Conservation (phyloP, 2,113 vertebrate genomes). For the Nothobranchius kuhntae region DNA sequence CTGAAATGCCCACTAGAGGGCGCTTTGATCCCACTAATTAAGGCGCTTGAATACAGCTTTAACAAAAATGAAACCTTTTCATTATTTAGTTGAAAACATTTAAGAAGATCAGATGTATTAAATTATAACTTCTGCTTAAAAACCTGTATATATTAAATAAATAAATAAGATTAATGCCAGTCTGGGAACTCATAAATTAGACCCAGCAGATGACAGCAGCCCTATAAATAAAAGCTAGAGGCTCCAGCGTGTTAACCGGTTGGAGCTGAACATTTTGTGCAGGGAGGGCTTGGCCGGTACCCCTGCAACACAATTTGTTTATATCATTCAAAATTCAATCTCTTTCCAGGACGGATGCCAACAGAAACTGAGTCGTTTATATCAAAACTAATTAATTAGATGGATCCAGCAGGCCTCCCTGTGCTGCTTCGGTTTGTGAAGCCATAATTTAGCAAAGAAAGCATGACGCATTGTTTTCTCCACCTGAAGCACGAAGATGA, state of each 20-base stretch:
- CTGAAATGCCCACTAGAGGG: constrained; percentile 61
- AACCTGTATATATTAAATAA: not conserved
- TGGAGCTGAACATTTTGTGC: constrained; percentile 34
- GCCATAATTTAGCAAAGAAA: constrained; percentile 53
- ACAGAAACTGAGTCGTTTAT: constrained; percentile 73
- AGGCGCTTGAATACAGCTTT: not conserved
- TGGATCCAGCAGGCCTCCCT: constrained; percentile 62
- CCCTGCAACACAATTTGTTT: constrained; percentile 68
- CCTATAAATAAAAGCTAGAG: constrained; percentile 35
- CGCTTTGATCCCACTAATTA: constrained; percentile 35
- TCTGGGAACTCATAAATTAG: constrained; percentile 34
- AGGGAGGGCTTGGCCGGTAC: constrained; percentile 50
- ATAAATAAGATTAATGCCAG: constrained; percentile 16
- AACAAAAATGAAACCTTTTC: too few species aligned
- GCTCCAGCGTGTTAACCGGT: constrained; percentile 45
- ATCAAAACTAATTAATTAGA: constrained; percentile 77
- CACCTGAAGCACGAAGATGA: constrained; percentile 40
- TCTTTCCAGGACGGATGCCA: constrained; percentile 76
- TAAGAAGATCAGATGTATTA: not conserved
- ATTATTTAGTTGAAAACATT: too few species aligned
- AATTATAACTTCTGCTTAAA: not conserved
- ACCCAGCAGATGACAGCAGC: constrained; percentile 42
- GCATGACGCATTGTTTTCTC: constrained; percentile 54
- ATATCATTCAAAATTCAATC: constrained; percentile 80
- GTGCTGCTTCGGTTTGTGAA: constrained; percentile 55